Conservation (phyloP, 2,113 vertebrate genomes). For the Datnioides undecimradiatus region DNA sequence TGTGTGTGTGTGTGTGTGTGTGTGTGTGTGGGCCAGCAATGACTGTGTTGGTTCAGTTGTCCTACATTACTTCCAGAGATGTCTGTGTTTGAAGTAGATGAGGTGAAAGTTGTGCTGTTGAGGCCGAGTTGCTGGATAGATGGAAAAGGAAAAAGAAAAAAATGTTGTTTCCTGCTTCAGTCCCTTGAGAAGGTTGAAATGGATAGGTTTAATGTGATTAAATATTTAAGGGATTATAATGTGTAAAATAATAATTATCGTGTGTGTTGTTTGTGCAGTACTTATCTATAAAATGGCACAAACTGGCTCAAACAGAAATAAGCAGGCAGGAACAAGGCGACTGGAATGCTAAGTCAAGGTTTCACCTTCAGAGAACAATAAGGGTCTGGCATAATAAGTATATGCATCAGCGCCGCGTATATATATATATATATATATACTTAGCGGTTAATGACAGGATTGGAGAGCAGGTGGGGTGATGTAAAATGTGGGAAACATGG, state of each 20-base stretch:
- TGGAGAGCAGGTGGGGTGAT: background rate
- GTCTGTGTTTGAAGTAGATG: constrained; percentile 55
- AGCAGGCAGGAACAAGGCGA: background rate
- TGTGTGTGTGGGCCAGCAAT: constrained; percentile 69
- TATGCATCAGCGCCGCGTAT: background rate
- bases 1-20: constrained; percentile 25
- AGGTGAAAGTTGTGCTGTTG: constrained; percentile 6
- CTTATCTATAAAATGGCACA: background rate
- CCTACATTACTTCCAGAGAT: constrained; percentile 85
- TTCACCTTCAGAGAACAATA: background rate
- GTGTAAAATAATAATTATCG: background rate
- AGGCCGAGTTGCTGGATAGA: background rate
- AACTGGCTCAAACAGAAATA: background rate
- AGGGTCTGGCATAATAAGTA: background rate
- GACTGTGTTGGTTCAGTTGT: constrained; percentile 91
- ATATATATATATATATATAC: too few relatives aligned
- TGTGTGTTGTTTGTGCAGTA: background rate
- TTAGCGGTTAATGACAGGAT: constrained; percentile 6
- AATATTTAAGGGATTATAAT: background rate
- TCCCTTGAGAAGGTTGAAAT: constrained; percentile 10
- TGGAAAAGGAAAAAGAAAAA: constrained; percentile 83
- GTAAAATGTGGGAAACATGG: background rate
- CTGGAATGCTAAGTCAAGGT: background rate
- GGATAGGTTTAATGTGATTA: constrained; percentile 17
- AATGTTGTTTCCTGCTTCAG: constrained; percentile 70